Evolutionary conservation across 2,113 vertebrate genomes (phyloP), one percentile per base, ranked within the genome.

Genomic region (Rhea americana): DNA sequence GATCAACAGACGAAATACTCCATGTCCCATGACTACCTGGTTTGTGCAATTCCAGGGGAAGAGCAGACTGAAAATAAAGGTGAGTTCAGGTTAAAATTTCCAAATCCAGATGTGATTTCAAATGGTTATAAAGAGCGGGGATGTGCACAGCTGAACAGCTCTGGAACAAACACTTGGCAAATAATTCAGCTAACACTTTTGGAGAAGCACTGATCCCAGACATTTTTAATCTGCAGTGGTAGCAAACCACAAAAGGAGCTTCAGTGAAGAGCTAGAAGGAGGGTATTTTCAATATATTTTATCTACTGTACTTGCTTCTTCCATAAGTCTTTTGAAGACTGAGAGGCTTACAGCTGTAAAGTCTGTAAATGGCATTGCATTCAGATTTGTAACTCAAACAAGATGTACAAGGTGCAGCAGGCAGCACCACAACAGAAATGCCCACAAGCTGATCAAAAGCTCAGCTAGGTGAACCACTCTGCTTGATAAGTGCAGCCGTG

Each of bases 1-100:
- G 13, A 48, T 37, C 73, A 47, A 72, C 79, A 59, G 76, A 45
- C 30, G 77, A 90, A 87, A 86, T 18, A 53, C 15, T 91, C 20
- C 5, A 0, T 50, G 24, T 66, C 35, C 61, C 0, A 0, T 41
- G 26, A 39, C 45, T 53, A 67, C 28, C 35, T 1, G 0, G 17
- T 83, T 61, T 76, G 43, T 53, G 13, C 30, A 82, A 76, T 47
- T 63, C 35, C 48, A 76, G 16, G 32, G 7, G 25, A 90, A 72
- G 7, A 76, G 25, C 32, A 68, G 32, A 20, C 48, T 82, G 37
- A 41, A 70, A 82, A 75, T 35, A 66, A 45, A 82, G 37, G 35
- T 37, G 45, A 91, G 18, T 45, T 88, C 37, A 78, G 9, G 41
- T 76, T 84, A 70, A 76, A 91, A 68, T 70, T 78, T 37, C 47